Base-by-base conservation (phyloP, 2,888 invertebrate genomes). In the Hofmannophila pseudospretella region DNA sequence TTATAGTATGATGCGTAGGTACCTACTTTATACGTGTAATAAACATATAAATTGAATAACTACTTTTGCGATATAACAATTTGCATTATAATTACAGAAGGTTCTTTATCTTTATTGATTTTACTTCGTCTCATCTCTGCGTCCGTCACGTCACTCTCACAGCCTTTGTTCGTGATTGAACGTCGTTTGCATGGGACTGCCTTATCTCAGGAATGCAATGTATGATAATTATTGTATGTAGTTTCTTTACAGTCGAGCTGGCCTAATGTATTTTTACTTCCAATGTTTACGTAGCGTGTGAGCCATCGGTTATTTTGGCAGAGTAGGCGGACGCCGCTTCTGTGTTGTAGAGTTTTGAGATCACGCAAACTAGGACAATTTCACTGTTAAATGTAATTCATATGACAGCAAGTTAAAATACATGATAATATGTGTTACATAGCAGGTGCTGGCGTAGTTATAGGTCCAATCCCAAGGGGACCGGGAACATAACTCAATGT, bases 131-230 rank as follows among this genome's bases (percentile, higher is more conserved):
- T 9, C 41, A 45, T 48, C 35, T 41, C 23, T 23, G 49, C 46
- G 49, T 23, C 51, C 59, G 63, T 53, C 61, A 23, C 23, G 62
- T 63, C 66, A 23, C n/a, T 60, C 55, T 54, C 48, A 34, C 40
- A 54, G 54, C 44, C 68, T 66, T 71, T 70, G 69, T 70, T 69
- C 55, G 54, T 64, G 69, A 67, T 69, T 65, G 62, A 62, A 64
- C 58, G 56, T 58, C 58, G 58, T 65, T 60, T 61, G 61, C 64
- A 64, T 52, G 54, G 41, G 51, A 48, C 48, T 57, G 51, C 42
- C 67, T 78, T 80, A 79, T 80, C 80, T 78, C 42, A 67, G 61
- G 76, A 79, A 80, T 75, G 78, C 61, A 55, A 58, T 57, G 55
- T 54, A 59, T 64, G 63, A 67, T 72, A 66, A 67, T 68, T 61